Percentiles rank a stretch among this genome's conserved stretches.
Evolutionary conservation across 2,113 vertebrate genomes (phyloP).

Genomic region (Hippocampus guttulatus): DNA sequence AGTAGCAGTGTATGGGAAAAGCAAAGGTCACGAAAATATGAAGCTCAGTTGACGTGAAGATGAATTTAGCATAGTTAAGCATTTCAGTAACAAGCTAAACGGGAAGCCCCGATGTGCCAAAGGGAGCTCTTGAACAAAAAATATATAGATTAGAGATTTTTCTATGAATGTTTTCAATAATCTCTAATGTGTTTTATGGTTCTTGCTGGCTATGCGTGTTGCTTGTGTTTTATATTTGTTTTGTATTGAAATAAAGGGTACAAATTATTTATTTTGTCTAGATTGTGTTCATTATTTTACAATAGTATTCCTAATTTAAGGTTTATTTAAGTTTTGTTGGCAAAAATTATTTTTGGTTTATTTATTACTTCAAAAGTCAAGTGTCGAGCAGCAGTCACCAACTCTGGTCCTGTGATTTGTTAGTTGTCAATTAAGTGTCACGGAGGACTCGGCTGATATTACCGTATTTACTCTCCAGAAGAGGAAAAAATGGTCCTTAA

Average conservation of each 20-base stretch:
- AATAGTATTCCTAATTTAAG: no score
- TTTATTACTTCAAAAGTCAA: neutral
- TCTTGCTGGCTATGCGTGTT: neutral
- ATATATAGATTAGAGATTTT: neutral
- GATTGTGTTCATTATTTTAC: neutral
- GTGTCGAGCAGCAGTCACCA: no score
- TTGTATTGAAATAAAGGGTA: conserved; percentile 7
- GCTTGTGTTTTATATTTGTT: conserved; percentile 1
- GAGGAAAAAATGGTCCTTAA: neutral
- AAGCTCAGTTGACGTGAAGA: neutral
- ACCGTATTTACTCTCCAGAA: neutral
- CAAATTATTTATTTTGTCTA: neutral
- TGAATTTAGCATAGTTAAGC: neutral
- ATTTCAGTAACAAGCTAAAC: neutral
- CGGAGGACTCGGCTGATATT: neutral
- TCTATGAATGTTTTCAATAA: neutral
- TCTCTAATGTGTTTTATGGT: neutral
- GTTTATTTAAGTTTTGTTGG: neutral
- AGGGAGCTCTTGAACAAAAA: neutral
- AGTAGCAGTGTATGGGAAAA: neutral
- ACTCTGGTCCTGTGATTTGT: no score
- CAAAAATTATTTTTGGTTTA: no score
- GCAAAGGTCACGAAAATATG: neutral
- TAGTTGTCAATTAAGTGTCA: neutral
- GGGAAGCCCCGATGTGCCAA: neutral